phyloP scores from a whole-genome alignment of 1,140 invertebrate genomes.

The Tribolium madens region DNA sequence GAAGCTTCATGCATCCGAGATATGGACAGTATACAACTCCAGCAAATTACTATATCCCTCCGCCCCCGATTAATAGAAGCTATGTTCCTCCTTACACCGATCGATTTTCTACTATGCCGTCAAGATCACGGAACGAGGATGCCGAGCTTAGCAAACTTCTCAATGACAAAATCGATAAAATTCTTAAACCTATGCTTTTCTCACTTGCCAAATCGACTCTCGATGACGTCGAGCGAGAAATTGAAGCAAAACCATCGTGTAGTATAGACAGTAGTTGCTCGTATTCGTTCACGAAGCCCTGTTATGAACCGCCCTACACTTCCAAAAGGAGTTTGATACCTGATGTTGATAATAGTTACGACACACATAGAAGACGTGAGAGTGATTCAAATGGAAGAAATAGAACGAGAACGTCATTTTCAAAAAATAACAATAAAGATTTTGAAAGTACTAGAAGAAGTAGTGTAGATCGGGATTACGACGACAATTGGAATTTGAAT shows the following conservation, averaged over 20 bases:
- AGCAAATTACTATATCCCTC: too few relatives aligned
- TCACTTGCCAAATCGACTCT: not conserved
- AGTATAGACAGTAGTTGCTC: not conserved
- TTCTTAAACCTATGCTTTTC: not conserved
- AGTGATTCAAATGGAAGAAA: too few relatives aligned
- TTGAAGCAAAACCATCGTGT: not conserved
- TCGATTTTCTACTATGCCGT: not conserved
- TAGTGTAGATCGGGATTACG: not conserved
- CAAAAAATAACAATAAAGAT: not conserved
- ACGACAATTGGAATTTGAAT: not conserved
- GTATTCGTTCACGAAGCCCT: not conserved
- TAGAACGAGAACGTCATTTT: not conserved
- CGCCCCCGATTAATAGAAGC: not conserved
- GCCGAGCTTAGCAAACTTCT: not conserved
- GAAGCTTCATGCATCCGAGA: not conserved
- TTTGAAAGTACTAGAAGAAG: not conserved
- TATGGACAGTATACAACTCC: not conserved
- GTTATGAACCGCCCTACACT: too few relatives aligned
- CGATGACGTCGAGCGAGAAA: not conserved
- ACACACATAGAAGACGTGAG: not conserved
- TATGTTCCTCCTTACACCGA: not conserved
- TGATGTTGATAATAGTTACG: not conserved
- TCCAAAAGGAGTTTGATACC: not conserved
- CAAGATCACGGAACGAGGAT: not conserved
- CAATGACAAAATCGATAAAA: slow-evolving; percentile 12